Percentiles rank a stretch among this genome's conserved stretches.
Evolutionary conservation across 2,888 invertebrate genomes (phyloP).

Genomic region (Iphiclides podalirius): DNA sequence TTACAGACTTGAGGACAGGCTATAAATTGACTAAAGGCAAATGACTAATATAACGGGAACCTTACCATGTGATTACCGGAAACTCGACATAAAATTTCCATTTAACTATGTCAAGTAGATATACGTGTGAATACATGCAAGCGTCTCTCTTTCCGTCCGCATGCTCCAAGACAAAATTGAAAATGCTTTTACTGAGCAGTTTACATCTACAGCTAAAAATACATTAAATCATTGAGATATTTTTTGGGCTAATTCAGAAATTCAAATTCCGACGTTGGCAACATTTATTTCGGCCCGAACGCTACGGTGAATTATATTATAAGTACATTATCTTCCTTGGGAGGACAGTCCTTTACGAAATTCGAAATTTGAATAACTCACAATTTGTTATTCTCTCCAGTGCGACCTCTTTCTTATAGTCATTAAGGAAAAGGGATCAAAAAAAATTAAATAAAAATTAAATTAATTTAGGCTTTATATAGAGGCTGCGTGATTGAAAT

Average conservation of each 20-base stretch:
- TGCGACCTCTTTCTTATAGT: conserved; percentile 1
- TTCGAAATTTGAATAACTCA: conserved; percentile 19
- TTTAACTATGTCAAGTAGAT: background rate
- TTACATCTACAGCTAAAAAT: too few species aligned
- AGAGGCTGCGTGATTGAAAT: too few species aligned
- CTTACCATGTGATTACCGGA: too few species aligned
- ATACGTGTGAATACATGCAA: background rate
- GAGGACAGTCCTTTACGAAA: conserved; percentile 18
- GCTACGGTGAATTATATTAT: conserved; percentile 7
- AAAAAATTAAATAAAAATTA: too few species aligned
- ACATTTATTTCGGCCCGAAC: conserved; percentile 4
- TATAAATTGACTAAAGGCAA: too few species aligned
- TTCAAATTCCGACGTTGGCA: conserved; percentile 3
- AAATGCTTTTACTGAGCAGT: too few species aligned
- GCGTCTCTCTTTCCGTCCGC: too few species aligned
- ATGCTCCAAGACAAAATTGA: too few species aligned
- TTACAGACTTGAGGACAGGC: too few species aligned
- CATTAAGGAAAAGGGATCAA: conserved; percentile 4
- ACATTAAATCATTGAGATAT: too few species aligned
- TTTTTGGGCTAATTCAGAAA: too few species aligned
- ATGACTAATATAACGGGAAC: background rate
- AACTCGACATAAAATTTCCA: too few species aligned
- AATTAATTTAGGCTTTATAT: conserved; percentile 10
- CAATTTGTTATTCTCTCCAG: conserved; percentile 19
- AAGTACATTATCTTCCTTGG: conserved; percentile 12